Conservation (phyloP, 1,140 invertebrate species). For the Drosophila subobscura region DNA sequence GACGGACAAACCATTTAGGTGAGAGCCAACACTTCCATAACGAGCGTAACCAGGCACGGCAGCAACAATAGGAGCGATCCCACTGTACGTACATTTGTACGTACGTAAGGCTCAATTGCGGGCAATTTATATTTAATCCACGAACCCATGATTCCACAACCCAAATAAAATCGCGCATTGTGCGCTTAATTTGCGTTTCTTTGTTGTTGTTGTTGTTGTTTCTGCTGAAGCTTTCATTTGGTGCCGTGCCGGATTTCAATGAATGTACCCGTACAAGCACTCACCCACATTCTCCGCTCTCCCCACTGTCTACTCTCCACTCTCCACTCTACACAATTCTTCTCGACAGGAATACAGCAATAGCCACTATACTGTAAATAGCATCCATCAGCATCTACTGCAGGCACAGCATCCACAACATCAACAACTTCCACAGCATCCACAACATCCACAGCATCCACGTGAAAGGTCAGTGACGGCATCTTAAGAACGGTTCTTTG, state of each 20-base stretch:
- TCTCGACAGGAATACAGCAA: conserved; percentile 62
- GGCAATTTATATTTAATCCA: conserved; percentile 75
- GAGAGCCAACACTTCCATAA: conserved; percentile 17
- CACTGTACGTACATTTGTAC: conserved; percentile 43
- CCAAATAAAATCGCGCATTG: conserved; percentile 69
- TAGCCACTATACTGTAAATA: conserved; percentile 74
- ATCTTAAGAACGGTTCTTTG: too few species aligned
- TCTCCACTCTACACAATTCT: conserved; percentile 7
- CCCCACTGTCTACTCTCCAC: conserved; percentile 4
- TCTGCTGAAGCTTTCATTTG: conserved; percentile 34
- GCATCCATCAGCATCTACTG: conserved; percentile 33
- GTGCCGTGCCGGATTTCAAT: conserved; percentile 9
- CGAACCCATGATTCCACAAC: conserved; percentile 37
- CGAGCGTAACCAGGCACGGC: conserved; percentile 11
- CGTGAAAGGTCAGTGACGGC: background rate
- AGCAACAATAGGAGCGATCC: conserved; percentile 10
- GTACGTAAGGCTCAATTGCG: conserved; percentile 56
- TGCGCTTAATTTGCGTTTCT: conserved; percentile 61
- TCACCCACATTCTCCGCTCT: conserved; percentile 12
- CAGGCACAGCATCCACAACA: conserved; percentile 31
- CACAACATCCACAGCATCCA: conserved; percentile 5
- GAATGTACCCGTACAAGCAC: background rate
- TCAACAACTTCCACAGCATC: conserved; percentile 23
- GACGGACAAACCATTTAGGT: conserved; percentile 77
- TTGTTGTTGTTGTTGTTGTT: conserved; percentile 34